Conservation (phyloP, 2,888 invertebrate genomes). For the Acanthococcus lagerstroemiae region DNA sequence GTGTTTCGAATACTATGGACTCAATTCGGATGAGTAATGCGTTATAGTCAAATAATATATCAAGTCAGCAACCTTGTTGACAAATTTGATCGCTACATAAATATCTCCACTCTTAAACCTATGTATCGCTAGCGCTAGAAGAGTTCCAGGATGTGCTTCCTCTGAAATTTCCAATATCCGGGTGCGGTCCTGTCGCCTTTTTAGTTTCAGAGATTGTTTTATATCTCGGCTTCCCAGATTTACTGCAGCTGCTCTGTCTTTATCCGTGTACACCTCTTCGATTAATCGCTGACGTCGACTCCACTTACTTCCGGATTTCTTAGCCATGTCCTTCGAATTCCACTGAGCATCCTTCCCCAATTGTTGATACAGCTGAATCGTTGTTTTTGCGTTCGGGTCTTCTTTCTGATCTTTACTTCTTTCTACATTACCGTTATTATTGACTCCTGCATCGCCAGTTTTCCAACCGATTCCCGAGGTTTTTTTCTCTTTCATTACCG, state of each 20-base stretch:
- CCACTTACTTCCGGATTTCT: conserved; percentile 23
- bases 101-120: conserved; percentile 66
- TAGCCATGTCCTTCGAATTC: conserved; percentile 19
- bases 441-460: conserved; percentile 5
- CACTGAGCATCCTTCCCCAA: conserved; percentile 37
- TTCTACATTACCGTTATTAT: neutral
- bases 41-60: neutral
- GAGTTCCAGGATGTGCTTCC: conserved; percentile 65
- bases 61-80: conserved; percentile 67
- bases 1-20: neutral
- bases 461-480: conserved; percentile 1
- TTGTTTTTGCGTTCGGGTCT: neutral
- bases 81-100: conserved; percentile 60
- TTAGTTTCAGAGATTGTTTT: conserved; percentile 69
- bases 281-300: conserved; percentile 32
- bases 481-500: conserved; percentile 11
- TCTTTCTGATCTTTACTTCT: conserved; percentile 12
- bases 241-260: conserved; percentile 81
- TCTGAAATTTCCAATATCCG: conserved; percentile 62
- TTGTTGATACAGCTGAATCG: conserved; percentile 26
- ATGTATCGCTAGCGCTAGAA: conserved; percentile 63
- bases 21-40: neutral
- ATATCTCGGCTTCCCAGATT: conserved; percentile 78
- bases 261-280: conserved; percentile 80
- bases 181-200: conserved; percentile 65